A percentile compares a stretch with the other conserved stretches of the same genome.
Conservation (phyloP, 1,140 invertebrate genomes). For the Scaptomyza graminum region DNA sequence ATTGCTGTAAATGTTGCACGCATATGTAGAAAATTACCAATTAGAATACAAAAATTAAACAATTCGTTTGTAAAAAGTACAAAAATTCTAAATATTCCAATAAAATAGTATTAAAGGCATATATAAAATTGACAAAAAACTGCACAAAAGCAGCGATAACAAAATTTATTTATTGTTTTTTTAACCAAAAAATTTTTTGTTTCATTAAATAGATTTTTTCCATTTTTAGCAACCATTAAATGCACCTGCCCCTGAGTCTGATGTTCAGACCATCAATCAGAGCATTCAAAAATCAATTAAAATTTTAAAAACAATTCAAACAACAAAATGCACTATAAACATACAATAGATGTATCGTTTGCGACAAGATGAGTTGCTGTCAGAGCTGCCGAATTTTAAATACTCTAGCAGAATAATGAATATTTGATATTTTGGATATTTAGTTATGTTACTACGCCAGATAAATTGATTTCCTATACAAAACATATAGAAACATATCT, state of each 20-base stretch:
- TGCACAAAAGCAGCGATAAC: slow-evolving; percentile 30
- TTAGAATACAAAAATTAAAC: neutral
- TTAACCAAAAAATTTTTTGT: neutral
- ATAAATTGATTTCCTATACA: too few relatives aligned
- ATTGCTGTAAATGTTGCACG: slow-evolving; percentile 73
- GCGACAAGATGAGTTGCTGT: neutral
- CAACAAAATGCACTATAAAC: neutral
- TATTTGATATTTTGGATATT: too few relatives aligned
- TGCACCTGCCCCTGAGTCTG: slow-evolving; percentile 51
- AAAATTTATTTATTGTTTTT: neutral
- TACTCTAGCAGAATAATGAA: neutral
- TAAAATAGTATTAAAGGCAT: slow-evolving; percentile 20
- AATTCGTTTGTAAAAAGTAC: slow-evolving; percentile 14
- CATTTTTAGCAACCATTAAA: slow-evolving; percentile 42
- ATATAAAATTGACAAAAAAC: slow-evolving; percentile 18
- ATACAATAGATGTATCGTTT: neutral
- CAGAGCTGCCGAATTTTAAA: neutral
- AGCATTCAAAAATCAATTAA: slow-evolving; percentile 48
- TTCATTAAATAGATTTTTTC: slow-evolving; percentile 17
- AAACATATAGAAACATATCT: too few relatives aligned
- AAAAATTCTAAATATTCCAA: slow-evolving; percentile 30
- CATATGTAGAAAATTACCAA: slow-evolving; percentile 57
- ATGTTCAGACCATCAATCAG: slow-evolving; percentile 39
- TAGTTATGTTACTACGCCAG: too few relatives aligned
- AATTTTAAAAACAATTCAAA: slow-evolving; percentile 40